These are phyloP conservation scores for Pedicia rivosa DNA, from an alignment of 2,888 invertebrate species.

Conservation along the genomic window DNA sequence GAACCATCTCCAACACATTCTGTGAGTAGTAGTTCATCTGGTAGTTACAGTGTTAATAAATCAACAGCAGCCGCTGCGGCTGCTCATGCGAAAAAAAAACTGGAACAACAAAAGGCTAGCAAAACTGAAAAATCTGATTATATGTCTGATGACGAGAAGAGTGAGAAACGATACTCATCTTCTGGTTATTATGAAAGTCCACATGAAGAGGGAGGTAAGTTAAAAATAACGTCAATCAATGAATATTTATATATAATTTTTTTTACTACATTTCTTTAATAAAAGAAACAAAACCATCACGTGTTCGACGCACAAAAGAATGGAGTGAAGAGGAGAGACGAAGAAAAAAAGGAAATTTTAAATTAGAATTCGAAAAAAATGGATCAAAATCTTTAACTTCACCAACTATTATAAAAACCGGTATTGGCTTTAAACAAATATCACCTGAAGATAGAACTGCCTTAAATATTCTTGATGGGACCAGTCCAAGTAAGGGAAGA, in stretches of 20 bases:
- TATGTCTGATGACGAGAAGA: slow-evolving; percentile 49
- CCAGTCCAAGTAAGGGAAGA: slow-evolving; percentile 30
- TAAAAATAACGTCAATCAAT: not conserved
- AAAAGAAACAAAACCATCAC: slow-evolving; percentile 10
- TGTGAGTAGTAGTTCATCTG: slow-evolving; percentile 39
- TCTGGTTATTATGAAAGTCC: slow-evolving; percentile 63
- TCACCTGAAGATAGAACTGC: slow-evolving; percentile 23
- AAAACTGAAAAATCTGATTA: slow-evolving; percentile 35
- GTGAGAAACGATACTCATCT: slow-evolving; percentile 49
- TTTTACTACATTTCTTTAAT: slow-evolving; percentile 9
- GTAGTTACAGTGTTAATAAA: slow-evolving; percentile 37
- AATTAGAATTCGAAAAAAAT: slow-evolving; percentile 40
- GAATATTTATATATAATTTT: not conserved
- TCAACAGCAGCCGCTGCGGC: slow-evolving; percentile 13
- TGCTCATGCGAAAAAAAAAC: slow-evolving; percentile 5
- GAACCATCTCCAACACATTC: slow-evolving; percentile 35
- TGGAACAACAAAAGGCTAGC: slow-evolving; percentile 9
- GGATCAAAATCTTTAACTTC: slow-evolving; percentile 23
- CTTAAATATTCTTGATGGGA: slow-evolving; percentile 17
- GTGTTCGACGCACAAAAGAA: slow-evolving; percentile 19
- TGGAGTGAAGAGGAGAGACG: slow-evolving; percentile 58
- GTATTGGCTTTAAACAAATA: slow-evolving; percentile 15
- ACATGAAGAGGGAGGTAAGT: slow-evolving; percentile 36
- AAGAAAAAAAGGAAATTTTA: slow-evolving; percentile 57
- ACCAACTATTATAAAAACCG: slow-evolving; percentile 26